Evolutionary conservation across 2,113 vertebrate genomes (phyloP), one percentile per base, ranked within the genome.

Genomic region (Lutjanus erythropterus): DNA sequence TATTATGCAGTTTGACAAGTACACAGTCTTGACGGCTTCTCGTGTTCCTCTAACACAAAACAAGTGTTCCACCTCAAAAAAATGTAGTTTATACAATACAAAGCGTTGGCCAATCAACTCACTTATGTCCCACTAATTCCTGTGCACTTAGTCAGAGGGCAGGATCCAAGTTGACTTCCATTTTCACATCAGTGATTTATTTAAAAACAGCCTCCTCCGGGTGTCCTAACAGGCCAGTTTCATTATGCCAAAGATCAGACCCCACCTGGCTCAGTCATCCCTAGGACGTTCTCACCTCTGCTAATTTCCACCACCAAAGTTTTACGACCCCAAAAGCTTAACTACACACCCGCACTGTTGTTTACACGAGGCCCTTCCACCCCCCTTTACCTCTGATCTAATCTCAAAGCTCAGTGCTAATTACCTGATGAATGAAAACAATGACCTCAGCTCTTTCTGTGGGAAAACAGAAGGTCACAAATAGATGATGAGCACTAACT

Each of bases 381-480:
- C 18, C 39, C 35, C 3, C 58, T n/a, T n/a, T n/a, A n/a, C n/a
- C n/a, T n/a, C 25, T 15, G 10, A 23, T 44, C n/a, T 64, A 19
- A 61, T 29, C n/a, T 81, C 16, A 53, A 7, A 27, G 50, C 29
- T 65, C 21, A 21, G 39, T 39, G 73, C 69, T 72, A 75, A 71
- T 83, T 78, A 61, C 41, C 55, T 75, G 35, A 67, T 83, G 53
- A 86, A 74, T 73, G 61, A 73, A 79, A 44, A 71, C 47, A 72
- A 52, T 75, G 27, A 55, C 3, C 2, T 5, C 14, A 50, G 52
- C 23, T 56, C 33, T 23, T 39, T 0, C 11, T 53, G 25, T 2
- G 31, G 27, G 12, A 60, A 25, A 53, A 41, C 15, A 33, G 5
- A 23, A 67, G 62, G 14, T 80, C 39, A 60, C n/a, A 61, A 67